Evolutionary conservation across 2,113 vertebrate genomes (phyloP).

Genomic region (Nothocercus nigrocapillus): DNA sequence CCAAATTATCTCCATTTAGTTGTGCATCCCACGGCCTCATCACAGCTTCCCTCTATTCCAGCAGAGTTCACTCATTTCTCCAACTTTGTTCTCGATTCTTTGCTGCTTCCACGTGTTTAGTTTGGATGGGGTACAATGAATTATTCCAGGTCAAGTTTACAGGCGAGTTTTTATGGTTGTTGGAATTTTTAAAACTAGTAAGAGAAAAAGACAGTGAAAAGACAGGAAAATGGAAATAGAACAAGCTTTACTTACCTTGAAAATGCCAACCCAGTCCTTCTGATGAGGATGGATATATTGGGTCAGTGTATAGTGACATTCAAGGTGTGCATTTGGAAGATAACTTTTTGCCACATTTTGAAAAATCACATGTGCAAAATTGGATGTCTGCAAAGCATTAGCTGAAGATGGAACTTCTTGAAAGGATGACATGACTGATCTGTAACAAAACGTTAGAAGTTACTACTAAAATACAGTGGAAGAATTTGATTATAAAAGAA

Average conservation of each 20-base stretch:
- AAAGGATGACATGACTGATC: slow-evolving; percentile 86
- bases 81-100: not conserved
- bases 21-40: not conserved
- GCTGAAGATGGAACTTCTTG: slow-evolving; percentile 82
- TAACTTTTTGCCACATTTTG: slow-evolving; percentile 98
- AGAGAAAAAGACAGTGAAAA: not conserved
- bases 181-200: not conserved
- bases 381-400: slow-evolving; percentile 90
- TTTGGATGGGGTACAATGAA: not conserved
- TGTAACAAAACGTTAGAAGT: slow-evolving; percentile 66
- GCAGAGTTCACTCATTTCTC: not conserved
- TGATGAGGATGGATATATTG: slow-evolving; percentile 93
- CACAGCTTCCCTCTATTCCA: not conserved
- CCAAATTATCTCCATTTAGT: not conserved
- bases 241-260: slow-evolving; percentile 86
- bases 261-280: slow-evolving; percentile 99
- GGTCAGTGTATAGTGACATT: slow-evolving; percentile 95
- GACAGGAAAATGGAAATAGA: not conserved
- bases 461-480: not conserved
- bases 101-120: not conserved
- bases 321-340: slow-evolving; percentile 91
- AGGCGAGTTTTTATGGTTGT: not conserved
- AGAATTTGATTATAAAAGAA: not conserved
- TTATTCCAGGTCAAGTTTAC: not conserved
- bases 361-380: slow-evolving; percentile 99